Conservation (phyloP, 2,797 vertebrate species). For the Onychomys leucogaster region DNA sequence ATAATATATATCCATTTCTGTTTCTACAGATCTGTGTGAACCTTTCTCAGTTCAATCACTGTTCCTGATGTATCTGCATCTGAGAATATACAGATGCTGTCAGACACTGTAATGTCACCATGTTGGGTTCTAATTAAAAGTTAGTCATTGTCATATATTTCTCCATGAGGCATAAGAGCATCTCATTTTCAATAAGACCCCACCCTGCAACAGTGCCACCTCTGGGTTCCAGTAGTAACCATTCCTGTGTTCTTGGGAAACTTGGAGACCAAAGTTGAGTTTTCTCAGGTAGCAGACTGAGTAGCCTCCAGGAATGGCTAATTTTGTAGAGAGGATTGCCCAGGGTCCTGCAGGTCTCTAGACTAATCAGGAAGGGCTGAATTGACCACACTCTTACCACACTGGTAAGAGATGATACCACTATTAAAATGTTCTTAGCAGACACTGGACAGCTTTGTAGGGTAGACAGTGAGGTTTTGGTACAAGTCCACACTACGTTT, state of each 20-base stretch:
- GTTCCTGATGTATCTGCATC: neutral
- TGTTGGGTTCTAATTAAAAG: neutral
- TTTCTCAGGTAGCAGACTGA: neutral
- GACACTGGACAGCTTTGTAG: neutral
- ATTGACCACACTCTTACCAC: fast-evolving
- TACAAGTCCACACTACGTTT: too few relatives aligned
- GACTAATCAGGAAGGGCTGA: neutral
- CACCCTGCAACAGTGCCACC: neutral
- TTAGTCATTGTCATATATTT: slow-evolving; percentile 29
- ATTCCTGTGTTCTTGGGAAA: neutral
- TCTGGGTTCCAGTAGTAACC: neutral
- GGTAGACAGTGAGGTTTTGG: neutral
- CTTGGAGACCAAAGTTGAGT: neutral
- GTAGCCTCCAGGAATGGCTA: neutral
- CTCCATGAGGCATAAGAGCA: neutral
- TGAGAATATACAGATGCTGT: neutral
- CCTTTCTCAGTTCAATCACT: slow-evolving; percentile 11
- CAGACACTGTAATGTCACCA: neutral
- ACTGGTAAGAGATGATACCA: neutral
- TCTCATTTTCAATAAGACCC: neutral
- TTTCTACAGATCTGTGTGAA: neutral
- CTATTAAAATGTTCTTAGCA: neutral
- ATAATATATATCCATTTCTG: neutral
- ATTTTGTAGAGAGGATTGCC: neutral
- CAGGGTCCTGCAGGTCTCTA: neutral